Evolutionary conservation across 2,113 vertebrate genomes (phyloP).

Genomic region (Rhinoderma darwinii): DNA sequence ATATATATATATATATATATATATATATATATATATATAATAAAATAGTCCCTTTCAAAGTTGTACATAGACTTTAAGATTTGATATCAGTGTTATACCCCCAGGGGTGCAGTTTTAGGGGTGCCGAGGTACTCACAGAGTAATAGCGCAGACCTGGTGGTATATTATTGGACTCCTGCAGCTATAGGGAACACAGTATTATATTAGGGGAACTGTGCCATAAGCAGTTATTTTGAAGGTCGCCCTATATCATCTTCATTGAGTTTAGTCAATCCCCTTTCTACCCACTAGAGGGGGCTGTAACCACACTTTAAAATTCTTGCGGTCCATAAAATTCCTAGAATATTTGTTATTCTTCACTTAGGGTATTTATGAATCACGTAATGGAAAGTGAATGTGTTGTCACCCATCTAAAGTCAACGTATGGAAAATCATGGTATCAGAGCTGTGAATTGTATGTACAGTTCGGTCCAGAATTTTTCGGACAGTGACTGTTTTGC

Average conservation of each 20-base stretch:
- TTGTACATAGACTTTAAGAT: too few species aligned
- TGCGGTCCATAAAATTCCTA: neutral
- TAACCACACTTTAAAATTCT: neutral
- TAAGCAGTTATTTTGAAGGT: neutral
- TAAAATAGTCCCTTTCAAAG: too few species aligned
- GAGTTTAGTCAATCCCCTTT: neutral
- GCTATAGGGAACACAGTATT: neutral
- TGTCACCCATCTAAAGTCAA: neutral
- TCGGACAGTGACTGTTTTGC: too few species aligned
- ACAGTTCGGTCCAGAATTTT: too few species aligned
- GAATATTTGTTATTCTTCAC: neutral
- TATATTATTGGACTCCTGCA: too few species aligned
- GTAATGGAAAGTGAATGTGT: neutral
- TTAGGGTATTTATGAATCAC: neutral
- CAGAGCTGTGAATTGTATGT: neutral
- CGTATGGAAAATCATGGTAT: neutral
- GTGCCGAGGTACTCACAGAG: too few species aligned
- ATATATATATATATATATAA: too few species aligned
- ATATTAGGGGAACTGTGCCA: neutral
- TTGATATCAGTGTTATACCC: too few species aligned
- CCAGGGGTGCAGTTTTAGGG: too few species aligned
- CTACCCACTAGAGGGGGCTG: conserved; percentile 1
- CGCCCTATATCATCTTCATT: neutral
- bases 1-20: too few species aligned
- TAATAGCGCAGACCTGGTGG: too few species aligned